A percentile compares a stretch with the other conserved stretches of the same genome.
Evolutionary conservation across 2,797 vertebrate genomes (phyloP).

Genomic region (Esox masquinongy): DNA sequence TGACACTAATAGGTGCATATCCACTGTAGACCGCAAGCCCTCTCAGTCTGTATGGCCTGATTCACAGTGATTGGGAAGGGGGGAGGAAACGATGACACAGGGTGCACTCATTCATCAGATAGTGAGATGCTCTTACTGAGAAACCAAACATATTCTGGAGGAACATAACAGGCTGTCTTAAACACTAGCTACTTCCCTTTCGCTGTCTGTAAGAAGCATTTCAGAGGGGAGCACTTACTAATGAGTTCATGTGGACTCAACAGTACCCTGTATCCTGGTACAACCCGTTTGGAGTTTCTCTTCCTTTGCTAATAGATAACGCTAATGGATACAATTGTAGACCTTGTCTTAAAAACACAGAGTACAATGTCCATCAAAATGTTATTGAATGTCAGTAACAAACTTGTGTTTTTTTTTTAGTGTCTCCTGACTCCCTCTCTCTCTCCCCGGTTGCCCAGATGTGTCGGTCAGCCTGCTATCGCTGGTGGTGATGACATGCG

Average conservation of each 20-base stretch:
- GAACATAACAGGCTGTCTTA: not conserved
- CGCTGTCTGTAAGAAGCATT: constrained; percentile 2
- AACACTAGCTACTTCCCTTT: constrained; percentile 1
- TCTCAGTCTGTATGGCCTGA: constrained; percentile 39
- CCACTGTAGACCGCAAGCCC: constrained; percentile 41
- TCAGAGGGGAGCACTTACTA: not conserved
- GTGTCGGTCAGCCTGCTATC: constrained; percentile 93
- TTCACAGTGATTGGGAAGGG: constrained; percentile 21
- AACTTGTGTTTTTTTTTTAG: not conserved
- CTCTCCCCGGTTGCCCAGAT: constrained; percentile 71
- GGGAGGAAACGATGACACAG: constrained; percentile 2
- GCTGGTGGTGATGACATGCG: constrained; percentile 94
- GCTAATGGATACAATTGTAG: not conserved
- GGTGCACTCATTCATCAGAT: not conserved
- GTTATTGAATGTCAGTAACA: not conserved
- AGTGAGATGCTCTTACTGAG: not conserved
- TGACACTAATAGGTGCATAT: constrained; percentile 13
- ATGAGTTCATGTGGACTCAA: not conserved
- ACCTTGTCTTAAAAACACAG: not conserved
- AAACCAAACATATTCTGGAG: not conserved
- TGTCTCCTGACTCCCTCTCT: not conserved
- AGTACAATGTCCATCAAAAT: not conserved
- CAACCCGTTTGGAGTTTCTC: not conserved
- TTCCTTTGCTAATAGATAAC: not conserved
- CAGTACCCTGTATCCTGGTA: not conserved